A percentile compares a stretch with the other conserved stretches of the same genome.
Conservation (phyloP, 2,888 invertebrate genomes). For the Onchidella celtica region DNA sequence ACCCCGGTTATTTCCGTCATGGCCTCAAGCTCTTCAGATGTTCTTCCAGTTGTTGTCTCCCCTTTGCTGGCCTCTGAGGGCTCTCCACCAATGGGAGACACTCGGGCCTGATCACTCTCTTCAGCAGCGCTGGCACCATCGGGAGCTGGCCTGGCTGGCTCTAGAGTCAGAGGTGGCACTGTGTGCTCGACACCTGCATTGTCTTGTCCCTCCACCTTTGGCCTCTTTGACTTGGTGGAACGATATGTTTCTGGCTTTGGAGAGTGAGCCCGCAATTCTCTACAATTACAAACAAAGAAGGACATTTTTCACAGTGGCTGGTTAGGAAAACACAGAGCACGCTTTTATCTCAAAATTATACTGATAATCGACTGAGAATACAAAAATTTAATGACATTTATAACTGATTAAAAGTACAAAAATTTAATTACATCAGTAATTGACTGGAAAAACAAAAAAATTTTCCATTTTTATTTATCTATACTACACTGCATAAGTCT, state of each 20-base stretch:
- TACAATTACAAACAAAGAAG: conserved; percentile 43
- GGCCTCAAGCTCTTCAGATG: conserved; percentile 40
- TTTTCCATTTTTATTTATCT: too few relatives aligned
- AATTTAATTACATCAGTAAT: too few relatives aligned
- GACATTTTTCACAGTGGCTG: neutral
- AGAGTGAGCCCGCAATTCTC: conserved; percentile 57
- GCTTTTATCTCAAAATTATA: too few relatives aligned
- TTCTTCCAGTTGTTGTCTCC: conserved; percentile 33
- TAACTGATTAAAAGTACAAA: too few relatives aligned
- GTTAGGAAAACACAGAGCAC: neutral
- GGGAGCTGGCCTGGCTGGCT: conserved; percentile 10
- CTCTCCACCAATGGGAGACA: conserved; percentile 8
- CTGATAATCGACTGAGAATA: too few relatives aligned
- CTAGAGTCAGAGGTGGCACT: neutral
- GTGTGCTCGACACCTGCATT: neutral
- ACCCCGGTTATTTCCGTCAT: conserved; percentile 23
- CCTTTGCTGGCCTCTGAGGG: neutral
- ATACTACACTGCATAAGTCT: too few relatives aligned
- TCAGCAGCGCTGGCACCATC: conserved; percentile 30
- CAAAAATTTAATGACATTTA: too few relatives aligned
- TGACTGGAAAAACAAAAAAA: too few relatives aligned
- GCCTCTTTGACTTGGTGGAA: conserved; percentile 7
- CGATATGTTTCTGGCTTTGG: conserved; percentile 75
- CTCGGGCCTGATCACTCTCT: neutral
- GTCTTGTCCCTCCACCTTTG: neutral